phyloP scores from a whole-genome alignment of 1,140 invertebrate genomes.

The Aphaenogaster floridana region DNA sequence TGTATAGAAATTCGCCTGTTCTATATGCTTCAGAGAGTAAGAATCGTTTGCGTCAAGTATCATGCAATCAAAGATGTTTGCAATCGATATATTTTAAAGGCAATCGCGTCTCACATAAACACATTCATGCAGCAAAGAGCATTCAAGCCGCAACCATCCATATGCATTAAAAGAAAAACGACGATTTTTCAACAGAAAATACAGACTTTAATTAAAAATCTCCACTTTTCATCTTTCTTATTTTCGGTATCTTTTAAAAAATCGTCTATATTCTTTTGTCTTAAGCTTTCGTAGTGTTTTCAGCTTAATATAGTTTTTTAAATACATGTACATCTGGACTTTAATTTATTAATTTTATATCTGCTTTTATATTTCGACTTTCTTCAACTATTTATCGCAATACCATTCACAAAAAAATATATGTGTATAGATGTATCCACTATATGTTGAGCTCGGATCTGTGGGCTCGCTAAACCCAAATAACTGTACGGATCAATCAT shows the following conservation, averaged over 20 bases:
- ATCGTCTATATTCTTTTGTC: not conserved
- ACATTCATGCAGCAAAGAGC: not conserved
- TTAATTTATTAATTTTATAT: not conserved
- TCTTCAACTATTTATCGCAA: not conserved
- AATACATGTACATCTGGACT: not conserved
- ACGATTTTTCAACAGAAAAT: not conserved
- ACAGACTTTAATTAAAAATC: constrained; percentile 18
- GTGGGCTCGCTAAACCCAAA: not conserved
- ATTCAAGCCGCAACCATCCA: not conserved
- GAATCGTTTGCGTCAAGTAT: not conserved
- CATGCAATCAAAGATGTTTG: not conserved
- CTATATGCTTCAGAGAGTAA: not conserved
- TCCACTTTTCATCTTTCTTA: not conserved
- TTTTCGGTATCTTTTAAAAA: not conserved
- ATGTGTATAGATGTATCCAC: not conserved
- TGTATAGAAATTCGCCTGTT: constrained; percentile 3
- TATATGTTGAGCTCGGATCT: not conserved
- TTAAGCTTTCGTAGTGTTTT: not conserved
- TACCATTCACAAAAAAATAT: not conserved
- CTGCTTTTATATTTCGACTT: not conserved
- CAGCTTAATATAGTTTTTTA: not conserved
- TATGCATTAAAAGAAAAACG: not conserved
- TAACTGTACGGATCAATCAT: not conserved
- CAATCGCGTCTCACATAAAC: not conserved
- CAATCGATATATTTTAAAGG: constrained; percentile 14